These are phyloP conservation scores for Myocastor coypus DNA, from an alignment of 2,113 vertebrate genomes.

Conservation along the genomic window DNA sequence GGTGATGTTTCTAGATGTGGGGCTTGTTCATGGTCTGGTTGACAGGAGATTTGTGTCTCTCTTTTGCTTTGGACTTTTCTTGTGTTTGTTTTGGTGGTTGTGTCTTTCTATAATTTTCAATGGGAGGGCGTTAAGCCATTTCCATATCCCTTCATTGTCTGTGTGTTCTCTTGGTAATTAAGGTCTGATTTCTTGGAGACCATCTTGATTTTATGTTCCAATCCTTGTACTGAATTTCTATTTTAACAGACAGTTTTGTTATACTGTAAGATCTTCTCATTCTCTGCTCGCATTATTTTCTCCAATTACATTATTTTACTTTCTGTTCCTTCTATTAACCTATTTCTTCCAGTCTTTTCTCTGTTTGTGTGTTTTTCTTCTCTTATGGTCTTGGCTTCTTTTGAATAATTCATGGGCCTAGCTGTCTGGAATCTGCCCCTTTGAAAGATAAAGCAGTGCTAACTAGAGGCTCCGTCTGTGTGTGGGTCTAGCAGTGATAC, in stretches of 20 bases:
- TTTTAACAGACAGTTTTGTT: background rate
- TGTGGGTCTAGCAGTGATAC: no score
- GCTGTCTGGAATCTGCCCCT: background rate
- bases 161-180: background rate
- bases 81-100: background rate
- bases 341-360: background rate
- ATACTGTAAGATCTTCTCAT: background rate
- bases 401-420: no score
- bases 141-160: background rate
- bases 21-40: background rate
- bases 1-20: background rate
- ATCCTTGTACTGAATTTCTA: background rate
- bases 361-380: background rate
- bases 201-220: background rate
- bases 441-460: background rate
- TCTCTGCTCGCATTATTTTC: background rate
- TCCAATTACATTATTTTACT: background rate
- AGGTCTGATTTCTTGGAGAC: background rate
- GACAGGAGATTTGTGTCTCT: background rate
- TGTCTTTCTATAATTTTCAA: background rate
- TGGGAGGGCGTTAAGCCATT: background rate
- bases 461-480: no score
- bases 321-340: background rate
- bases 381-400: background rate
- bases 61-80: background rate